Evolutionary conservation across 1,140 invertebrate species (phyloP).

Genomic region (Drosophila funebris): DNA sequence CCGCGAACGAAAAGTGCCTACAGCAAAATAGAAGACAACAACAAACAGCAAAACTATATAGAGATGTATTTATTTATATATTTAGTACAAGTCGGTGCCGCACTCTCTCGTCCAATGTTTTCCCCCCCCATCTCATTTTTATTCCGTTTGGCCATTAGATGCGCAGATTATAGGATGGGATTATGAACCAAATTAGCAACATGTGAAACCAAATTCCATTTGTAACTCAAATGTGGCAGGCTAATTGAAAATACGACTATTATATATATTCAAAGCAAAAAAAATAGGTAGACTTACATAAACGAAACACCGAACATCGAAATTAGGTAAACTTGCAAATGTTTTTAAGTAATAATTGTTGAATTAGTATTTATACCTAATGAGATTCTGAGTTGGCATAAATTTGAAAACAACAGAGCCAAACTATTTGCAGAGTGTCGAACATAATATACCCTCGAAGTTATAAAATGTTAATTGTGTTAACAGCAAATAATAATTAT

Average conservation of each 20-base stretch:
- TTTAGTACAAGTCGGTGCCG: slow-evolving; percentile 43
- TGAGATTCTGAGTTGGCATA: background rate
- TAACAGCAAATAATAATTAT: too few species aligned
- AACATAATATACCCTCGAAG: too few species aligned
- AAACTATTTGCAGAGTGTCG: too few species aligned
- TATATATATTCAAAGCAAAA: background rate
- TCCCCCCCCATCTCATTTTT: slow-evolving; percentile 5
- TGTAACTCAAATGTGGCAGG: slow-evolving; percentile 10
- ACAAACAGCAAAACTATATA: slow-evolving; percentile 37
- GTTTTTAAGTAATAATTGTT: background rate
- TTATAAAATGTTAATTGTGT: too few species aligned
- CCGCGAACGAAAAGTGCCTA: slow-evolving; percentile 30
- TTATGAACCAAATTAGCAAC: slow-evolving; percentile 33
- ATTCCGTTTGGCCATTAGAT: slow-evolving; percentile 26
- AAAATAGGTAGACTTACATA: background rate
- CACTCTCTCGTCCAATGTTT: slow-evolving; percentile 25
- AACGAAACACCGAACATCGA: background rate
- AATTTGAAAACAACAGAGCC: too few species aligned
- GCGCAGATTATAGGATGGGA: slow-evolving; percentile 37
- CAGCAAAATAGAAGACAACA: slow-evolving; percentile 22
- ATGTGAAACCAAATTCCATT: slow-evolving; percentile 1
- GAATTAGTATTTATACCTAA: background rate
- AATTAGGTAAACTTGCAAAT: background rate
- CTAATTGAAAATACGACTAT: slow-evolving; percentile 44
- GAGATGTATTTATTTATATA: slow-evolving; percentile 55